A percentile compares a stretch with the other conserved stretches of the same genome.
Evolutionary conservation across 2,888 invertebrate species (phyloP).

Genomic region (Blastobasis lacticolella): DNA sequence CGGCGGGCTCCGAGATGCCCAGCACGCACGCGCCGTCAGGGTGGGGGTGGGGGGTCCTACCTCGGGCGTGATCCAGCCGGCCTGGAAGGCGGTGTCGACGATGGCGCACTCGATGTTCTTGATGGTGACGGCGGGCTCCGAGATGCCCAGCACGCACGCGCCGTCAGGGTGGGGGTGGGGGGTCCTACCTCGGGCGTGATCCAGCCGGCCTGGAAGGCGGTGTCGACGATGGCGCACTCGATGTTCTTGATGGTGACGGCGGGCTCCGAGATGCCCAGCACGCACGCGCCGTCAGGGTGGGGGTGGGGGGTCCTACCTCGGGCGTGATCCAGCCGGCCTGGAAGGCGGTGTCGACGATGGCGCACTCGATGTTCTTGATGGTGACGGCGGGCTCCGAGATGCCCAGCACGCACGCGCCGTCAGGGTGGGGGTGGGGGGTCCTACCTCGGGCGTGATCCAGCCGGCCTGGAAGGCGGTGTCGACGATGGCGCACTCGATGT

Average conservation of each 20-base stretch:
- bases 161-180: too few species aligned
- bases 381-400: constrained; percentile 98
- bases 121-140: constrained; percentile 97
- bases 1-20: constrained; percentile 95
- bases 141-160: constrained; percentile 96
- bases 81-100: constrained; percentile 97
- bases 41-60: too few species aligned
- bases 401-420: constrained; percentile 96
- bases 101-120: constrained; percentile 99
- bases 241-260: constrained; percentile 99
- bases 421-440: too few species aligned
- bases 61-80: constrained; percentile 93
- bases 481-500: constrained; percentile 98
- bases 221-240: constrained; percentile 98
- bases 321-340: constrained; percentile 96
- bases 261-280: constrained; percentile 95
- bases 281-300: constrained; percentile 99
- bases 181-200: constrained; percentile 86
- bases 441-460: constrained; percentile 89
- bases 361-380: constrained; percentile 99
- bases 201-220: constrained; percentile 98
- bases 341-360: constrained; percentile 98
- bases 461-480: constrained; percentile 98
- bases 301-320: too few species aligned
- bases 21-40: constrained; percentile 98